Percentiles rank a stretch among this genome's conserved stretches.
phyloP scores from a whole-genome alignment of 2,113 vertebrate genomes.

The Dipodomys merriami region DNA sequence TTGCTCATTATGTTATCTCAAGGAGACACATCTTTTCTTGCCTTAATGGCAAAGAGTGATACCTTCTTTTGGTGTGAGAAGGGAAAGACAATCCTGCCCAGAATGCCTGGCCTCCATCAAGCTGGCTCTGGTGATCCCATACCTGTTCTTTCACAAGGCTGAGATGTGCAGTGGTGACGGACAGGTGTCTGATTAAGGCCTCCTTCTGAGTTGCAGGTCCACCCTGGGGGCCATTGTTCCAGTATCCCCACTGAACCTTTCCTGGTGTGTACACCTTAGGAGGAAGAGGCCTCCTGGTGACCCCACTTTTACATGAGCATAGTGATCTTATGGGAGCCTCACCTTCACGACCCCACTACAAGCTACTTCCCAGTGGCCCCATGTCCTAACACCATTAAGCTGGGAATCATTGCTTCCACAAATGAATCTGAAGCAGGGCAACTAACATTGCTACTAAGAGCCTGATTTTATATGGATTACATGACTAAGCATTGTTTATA shows the following conservation, averaged over 20 bases:
- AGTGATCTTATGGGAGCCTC: too few relatives aligned
- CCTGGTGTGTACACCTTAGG: accelerated
- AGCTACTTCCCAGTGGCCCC: not conserved
- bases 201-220: not conserved
- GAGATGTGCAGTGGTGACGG: not conserved
- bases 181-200: not conserved
- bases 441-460: not conserved
- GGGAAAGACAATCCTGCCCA: too few relatives aligned
- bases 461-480: slow-evolving; percentile 16
- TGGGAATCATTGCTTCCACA: not conserved
- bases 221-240: not conserved
- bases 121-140: not conserved
- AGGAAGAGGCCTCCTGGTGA: not conserved
- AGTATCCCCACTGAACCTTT: not conserved
- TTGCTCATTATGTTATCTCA: too few relatives aligned
- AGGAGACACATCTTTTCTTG: too few relatives aligned
- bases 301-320: too few relatives aligned
- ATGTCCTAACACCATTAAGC: not conserved
- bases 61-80: too few relatives aligned
- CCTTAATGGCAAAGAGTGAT: too few relatives aligned
- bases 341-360: not conserved
- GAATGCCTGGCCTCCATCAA: not conserved
- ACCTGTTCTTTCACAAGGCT: not conserved
- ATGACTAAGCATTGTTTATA: not conserved
- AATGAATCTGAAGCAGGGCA: too few relatives aligned